These are phyloP conservation scores for Boloria selene DNA, from an alignment of 2,888 invertebrate genomes.

Conservation along the genomic window DNA sequence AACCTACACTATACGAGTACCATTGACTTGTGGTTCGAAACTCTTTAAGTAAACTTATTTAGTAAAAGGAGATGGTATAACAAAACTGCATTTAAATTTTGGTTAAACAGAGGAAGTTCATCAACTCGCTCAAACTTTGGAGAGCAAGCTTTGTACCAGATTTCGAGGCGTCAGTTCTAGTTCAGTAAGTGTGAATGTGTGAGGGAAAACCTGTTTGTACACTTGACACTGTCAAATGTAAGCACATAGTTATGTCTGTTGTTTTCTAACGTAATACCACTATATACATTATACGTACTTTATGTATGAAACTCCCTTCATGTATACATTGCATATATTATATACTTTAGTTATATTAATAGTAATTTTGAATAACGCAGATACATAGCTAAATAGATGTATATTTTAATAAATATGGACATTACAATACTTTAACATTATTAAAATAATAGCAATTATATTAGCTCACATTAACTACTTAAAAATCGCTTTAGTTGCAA, in stretches of 20 bases:
- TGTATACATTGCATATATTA: too few species aligned
- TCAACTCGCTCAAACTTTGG: constrained; percentile 23
- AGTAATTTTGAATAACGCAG: too few species aligned
- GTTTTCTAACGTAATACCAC: not conserved
- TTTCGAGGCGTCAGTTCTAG: constrained; percentile 47
- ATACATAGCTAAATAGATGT: too few species aligned
- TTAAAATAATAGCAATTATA: too few species aligned
- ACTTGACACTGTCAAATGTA: constrained; percentile 63
- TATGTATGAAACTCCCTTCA: too few species aligned
- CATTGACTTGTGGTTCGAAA: constrained; percentile 13
- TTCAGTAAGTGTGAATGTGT: constrained; percentile 52
- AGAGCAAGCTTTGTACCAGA: constrained; percentile 44
- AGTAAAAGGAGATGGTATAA: constrained; percentile 31
- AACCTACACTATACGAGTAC: not conserved
- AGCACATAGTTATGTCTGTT: not conserved
- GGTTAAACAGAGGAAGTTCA: constrained; percentile 33
- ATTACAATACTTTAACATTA: too few species aligned
- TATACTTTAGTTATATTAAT: too few species aligned
- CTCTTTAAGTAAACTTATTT: constrained; percentile 25
- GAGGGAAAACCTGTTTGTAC: constrained; percentile 57
- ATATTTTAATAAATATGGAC: too few species aligned
- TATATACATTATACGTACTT: too few species aligned
- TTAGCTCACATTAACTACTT: too few species aligned
- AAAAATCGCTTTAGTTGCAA: too few species aligned
- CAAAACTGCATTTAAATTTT: constrained; percentile 38